Evolutionary conservation across 1,140 invertebrate genomes (phyloP).

Genomic region (Nebria ingens): DNA sequence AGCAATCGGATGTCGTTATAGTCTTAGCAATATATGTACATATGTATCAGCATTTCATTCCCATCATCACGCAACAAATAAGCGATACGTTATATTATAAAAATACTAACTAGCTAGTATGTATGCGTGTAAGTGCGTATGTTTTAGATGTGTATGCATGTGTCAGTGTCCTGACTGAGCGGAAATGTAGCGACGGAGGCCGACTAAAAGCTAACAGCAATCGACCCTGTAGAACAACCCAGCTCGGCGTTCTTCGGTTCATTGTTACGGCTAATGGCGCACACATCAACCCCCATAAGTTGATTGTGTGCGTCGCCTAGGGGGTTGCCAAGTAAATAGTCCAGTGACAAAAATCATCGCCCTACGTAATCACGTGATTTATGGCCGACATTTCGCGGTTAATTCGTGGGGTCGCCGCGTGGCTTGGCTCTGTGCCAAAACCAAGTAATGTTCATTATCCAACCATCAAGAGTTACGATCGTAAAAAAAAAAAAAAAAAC

Average conservation of each 20-base stretch:
- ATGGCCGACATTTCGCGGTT: conserved; percentile 25
- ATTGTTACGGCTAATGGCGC: background rate
- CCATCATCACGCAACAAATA: no score
- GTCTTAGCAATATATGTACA: no score
- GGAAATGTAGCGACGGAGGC: background rate
- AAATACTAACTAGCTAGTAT: no score
- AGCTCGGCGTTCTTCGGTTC: background rate
- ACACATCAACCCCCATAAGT: conserved; percentile 15
- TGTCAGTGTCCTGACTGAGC: no score
- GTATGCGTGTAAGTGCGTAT: no score
- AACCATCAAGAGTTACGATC: conserved; percentile 11
- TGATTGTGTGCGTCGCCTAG: conserved; percentile 18
- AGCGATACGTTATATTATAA: no score
- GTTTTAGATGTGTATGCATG: no score
- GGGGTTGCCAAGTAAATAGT: conserved; percentile 27
- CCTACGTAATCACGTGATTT: conserved; percentile 31
- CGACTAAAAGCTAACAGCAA: background rate
- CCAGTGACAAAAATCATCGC: conserved; percentile 30
- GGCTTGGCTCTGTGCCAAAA: conserved; percentile 21
- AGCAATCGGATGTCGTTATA: no score
- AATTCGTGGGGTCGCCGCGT: conserved; percentile 23
- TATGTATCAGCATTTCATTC: no score
- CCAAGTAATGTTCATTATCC: conserved; percentile 20
- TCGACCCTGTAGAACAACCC: background rate
- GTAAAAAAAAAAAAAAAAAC: conserved; percentile 9